These are phyloP conservation scores for Euthynnus affinis DNA, from an alignment of 2,797 vertebrate genomes.

Conservation along the genomic window DNA sequence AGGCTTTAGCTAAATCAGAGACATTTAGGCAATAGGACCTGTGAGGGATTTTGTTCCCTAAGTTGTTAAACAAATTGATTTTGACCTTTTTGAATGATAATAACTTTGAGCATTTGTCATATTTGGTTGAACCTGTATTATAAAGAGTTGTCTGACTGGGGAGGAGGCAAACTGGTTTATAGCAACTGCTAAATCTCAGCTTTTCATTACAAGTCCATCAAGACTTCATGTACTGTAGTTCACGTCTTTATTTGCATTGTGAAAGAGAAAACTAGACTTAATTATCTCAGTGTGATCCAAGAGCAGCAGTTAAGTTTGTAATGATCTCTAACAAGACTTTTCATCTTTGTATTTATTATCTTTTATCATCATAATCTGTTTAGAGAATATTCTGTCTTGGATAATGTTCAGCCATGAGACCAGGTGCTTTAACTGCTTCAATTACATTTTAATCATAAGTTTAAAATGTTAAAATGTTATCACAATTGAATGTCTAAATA, in stretches of 20 bases:
- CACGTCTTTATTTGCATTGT: background rate
- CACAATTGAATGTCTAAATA: conserved; percentile 1
- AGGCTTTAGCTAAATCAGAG: conserved; percentile 63
- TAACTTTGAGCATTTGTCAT: conserved; percentile 56
- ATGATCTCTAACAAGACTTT: conserved; percentile 4
- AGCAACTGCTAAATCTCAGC: conserved; percentile 17
- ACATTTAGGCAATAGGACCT: conserved; percentile 66
- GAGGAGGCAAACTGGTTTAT: background rate
- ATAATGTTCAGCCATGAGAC: background rate
- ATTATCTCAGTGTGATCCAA: background rate
- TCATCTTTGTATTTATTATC: background rate
- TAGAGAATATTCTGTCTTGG: background rate
- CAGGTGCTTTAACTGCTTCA: conserved; percentile 2
- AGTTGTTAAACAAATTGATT: conserved; percentile 76
- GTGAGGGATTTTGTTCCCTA: conserved; percentile 58
- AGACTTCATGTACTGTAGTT: background rate
- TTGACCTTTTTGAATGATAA: conserved; percentile 62
- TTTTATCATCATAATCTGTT: conserved; percentile 16
- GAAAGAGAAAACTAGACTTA: background rate
- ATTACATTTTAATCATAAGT: conserved; percentile 2
- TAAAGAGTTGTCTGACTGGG: conserved; percentile 17
- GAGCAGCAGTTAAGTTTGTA: background rate
- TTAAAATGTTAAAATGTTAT: conserved; percentile 1
- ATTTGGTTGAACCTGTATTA: conserved; percentile 46
- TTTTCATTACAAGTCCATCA: conserved; percentile 7